These are phyloP conservation scores for Nannoperca australis DNA, from an alignment of 2,797 vertebrate species.

Conservation along the genomic window DNA sequence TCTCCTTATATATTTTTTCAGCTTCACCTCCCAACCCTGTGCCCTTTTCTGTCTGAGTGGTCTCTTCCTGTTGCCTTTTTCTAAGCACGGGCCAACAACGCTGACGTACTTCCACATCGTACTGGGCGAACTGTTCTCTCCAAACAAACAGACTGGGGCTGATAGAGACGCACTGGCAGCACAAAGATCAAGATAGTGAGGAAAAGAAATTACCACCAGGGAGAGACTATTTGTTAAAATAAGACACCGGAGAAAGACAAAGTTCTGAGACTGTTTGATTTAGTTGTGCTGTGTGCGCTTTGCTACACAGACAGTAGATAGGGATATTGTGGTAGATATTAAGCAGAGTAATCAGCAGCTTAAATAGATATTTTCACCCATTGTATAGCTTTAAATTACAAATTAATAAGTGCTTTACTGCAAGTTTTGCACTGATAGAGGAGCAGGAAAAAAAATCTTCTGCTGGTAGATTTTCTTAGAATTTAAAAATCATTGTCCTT, in stretches of 20 bases:
- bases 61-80: constrained; percentile 80
- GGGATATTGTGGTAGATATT: constrained; percentile 10
- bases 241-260: constrained; percentile 38
- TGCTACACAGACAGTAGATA: neutral
- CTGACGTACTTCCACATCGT: constrained; percentile 79
- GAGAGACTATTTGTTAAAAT: constrained; percentile 44
- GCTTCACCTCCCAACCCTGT: constrained; percentile 45
- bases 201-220: constrained; percentile 10
- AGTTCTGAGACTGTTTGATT: constrained; percentile 40
- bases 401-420: neutral
- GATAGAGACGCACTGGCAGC: constrained; percentile 49
- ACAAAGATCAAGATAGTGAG: constrained; percentile 52
- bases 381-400: neutral
- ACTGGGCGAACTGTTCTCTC: constrained; percentile 60
- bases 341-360: neutral
- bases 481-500: neutral
- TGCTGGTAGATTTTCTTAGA: neutral
- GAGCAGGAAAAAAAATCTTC: neutral
- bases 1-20: constrained; percentile 1
- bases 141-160: constrained; percentile 69
- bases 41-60: constrained; percentile 63
- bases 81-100: constrained; percentile 58
- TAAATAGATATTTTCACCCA: neutral
- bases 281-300: constrained; percentile 12
- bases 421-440: neutral